Evolutionary conservation across 2,888 invertebrate genomes (phyloP), one percentile per base, ranked within the genome.

Genomic region (Acleris laterana): DNA sequence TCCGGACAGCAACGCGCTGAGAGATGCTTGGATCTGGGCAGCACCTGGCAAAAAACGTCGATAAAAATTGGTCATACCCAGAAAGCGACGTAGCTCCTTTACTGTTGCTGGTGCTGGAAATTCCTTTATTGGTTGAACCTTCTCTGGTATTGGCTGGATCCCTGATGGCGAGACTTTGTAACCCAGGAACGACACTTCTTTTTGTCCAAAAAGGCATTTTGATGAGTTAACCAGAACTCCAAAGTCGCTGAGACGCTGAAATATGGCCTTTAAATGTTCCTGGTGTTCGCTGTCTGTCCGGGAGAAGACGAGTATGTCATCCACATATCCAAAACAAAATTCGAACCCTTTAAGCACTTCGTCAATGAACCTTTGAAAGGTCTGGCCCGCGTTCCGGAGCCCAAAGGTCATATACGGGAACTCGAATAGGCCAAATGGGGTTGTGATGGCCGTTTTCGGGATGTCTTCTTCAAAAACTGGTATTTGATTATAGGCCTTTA

Each of bases 381-480:
- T 81, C 64, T 86, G 84, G 0, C 78, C 83, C 0, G 85, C 84
- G 58, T 88, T 88, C 0, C 82, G 62, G 0, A 88, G 71, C 4
- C 87, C 85, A 19, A 86, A 87, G 0, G 72, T 69, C 80, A 82
- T 80, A 5, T 56, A 67, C 0, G 74, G 68, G 63, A 80, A 83
- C 59, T 87, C 79, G 50, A 72, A 80, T 11, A 80, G 56, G 6
- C 77, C 77, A 28, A 61, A 66, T 1, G 60, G 61, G 0, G 67
- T 68, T 0, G 62, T 63, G 4, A 68, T 67, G 3, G 67, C 67
- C 1, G 67, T 68, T 20, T 63, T 68, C 3, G 58, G 58, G 5
- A 67, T 62, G 19, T 67, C 67, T 0, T 50, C 48, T 1, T 50
- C 17, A 25, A 19, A 25, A 6, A 65, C 61, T 3, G 61, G 65